A percentile compares a stretch with the other conserved stretches of the same genome.
phyloP scores from a whole-genome alignment of 2,888 invertebrate species.

The Tachystola acroxantha region DNA sequence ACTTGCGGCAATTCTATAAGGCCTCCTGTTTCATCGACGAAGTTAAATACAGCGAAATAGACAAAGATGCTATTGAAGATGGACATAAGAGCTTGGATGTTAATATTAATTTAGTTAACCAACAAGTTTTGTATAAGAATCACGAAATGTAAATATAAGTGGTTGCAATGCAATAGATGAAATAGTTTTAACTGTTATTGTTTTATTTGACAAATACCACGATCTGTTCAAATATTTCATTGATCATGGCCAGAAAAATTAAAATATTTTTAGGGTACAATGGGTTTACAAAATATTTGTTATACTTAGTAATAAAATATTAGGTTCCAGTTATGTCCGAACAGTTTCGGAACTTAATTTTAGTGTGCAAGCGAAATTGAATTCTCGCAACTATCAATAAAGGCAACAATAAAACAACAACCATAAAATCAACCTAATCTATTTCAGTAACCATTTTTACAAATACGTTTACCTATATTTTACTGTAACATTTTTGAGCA shows the following conservation, averaged over 20 bases:
- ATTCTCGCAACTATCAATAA: neutral
- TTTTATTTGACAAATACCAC: no score
- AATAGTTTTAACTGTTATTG: conserved; percentile 1
- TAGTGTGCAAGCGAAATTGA: no score
- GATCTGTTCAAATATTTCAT: no score
- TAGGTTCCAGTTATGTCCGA: no score
- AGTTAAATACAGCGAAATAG: neutral
- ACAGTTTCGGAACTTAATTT: no score
- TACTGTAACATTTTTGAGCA: neutral
- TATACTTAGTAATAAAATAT: no score
- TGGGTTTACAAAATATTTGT: no score
- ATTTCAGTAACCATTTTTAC: conserved; percentile 1
- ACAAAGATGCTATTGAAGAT: neutral
- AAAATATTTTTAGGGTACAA: no score
- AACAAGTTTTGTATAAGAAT: neutral
- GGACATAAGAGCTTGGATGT: neutral
- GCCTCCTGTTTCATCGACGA: neutral
- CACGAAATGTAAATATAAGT: neutral
- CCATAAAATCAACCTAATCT: conserved; percentile 4
- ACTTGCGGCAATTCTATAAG: conserved; percentile 13
- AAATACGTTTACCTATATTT: neutral
- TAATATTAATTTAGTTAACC: neutral
- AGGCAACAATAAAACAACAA: conserved; percentile 2
- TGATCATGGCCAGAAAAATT: no score
- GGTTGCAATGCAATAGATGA: conserved; percentile 3